Percentiles rank a stretch among this genome's conserved stretches.
These are phyloP conservation scores for Apodemia hepburni DNA, from an alignment of 2,888 invertebrate species.

Conservation along the genomic window DNA sequence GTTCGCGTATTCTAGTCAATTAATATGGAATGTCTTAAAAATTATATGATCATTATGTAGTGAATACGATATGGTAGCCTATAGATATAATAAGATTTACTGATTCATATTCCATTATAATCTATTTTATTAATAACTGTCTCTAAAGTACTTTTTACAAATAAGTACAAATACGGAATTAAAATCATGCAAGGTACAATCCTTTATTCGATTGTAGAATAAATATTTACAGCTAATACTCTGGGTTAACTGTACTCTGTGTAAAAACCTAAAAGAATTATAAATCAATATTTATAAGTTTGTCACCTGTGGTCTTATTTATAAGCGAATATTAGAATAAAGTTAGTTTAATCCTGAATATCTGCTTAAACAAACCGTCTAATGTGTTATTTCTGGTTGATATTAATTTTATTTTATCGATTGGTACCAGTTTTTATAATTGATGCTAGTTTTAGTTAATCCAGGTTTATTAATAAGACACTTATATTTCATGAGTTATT, in stretches of 20 bases:
- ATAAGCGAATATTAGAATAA: background rate
- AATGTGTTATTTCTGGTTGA: too few species aligned
- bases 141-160: background rate
- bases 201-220: background rate
- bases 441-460: too few species aligned
- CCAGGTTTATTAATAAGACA: too few species aligned
- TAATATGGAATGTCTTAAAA: conserved; percentile 40
- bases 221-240: background rate
- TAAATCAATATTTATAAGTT: background rate
- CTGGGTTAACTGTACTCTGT: background rate
- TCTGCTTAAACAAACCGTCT: background rate
- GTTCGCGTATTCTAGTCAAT: conserved; percentile 68
- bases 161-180: background rate
- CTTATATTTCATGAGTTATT: too few species aligned
- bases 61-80: conserved; percentile 17
- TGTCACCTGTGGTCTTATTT: background rate
- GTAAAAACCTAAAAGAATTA: background rate
- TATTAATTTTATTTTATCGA: too few species aligned
- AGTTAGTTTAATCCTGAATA: background rate
- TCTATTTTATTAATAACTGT: conserved; percentile 4
- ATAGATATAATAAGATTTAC: conserved; percentile 13
- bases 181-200: background rate
- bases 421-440: too few species aligned
- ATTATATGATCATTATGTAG: conserved; percentile 12
- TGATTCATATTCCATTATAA: conserved; percentile 4